These are phyloP conservation scores for Harpegnathos saltator DNA, from an alignment of 1,140 invertebrate species.

Conservation along the genomic window DNA sequence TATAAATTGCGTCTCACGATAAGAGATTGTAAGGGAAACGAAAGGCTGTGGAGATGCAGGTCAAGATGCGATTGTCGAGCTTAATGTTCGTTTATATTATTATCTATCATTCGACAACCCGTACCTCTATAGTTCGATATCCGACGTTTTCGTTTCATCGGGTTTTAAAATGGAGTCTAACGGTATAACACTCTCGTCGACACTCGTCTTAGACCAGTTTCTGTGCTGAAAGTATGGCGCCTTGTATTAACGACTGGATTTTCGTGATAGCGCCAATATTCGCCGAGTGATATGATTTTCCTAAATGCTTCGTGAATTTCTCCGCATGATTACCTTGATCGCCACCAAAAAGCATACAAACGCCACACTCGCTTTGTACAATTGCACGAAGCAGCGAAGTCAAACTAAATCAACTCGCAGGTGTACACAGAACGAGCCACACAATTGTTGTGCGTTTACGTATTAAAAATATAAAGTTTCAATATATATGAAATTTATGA, in stretches of 20 bases:
- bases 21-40: neutral
- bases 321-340: slow-evolving; percentile 49
- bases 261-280: neutral
- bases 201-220: slow-evolving; percentile 80
- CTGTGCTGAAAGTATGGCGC: slow-evolving; percentile 82
- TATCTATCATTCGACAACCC: slow-evolving; percentile 2
- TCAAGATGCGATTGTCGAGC: slow-evolving; percentile 32
- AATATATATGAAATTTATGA: neutral
- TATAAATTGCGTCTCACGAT: neutral
- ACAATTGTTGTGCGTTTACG: neutral
- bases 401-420: slow-evolving; percentile 22
- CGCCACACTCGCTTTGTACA: slow-evolving; percentile 36
- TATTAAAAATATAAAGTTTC: slow-evolving; percentile 16
- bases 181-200: slow-evolving; percentile 81
- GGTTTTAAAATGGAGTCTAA: slow-evolving; percentile 80
- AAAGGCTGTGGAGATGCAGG: neutral
- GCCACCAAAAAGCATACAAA: slow-evolving; percentile 65
- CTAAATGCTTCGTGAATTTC: slow-evolving; percentile 47
- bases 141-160: slow-evolving; percentile 77
- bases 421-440: slow-evolving; percentile 27
- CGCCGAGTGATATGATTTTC: slow-evolving; percentile 31
- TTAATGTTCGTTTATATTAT: no score
- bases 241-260: neutral
- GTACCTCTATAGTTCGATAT: slow-evolving; percentile 81
- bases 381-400: slow-evolving; percentile 53